Conservation (phyloP, 2,888 invertebrate genomes). For the Ischnus inquisitorius region DNA sequence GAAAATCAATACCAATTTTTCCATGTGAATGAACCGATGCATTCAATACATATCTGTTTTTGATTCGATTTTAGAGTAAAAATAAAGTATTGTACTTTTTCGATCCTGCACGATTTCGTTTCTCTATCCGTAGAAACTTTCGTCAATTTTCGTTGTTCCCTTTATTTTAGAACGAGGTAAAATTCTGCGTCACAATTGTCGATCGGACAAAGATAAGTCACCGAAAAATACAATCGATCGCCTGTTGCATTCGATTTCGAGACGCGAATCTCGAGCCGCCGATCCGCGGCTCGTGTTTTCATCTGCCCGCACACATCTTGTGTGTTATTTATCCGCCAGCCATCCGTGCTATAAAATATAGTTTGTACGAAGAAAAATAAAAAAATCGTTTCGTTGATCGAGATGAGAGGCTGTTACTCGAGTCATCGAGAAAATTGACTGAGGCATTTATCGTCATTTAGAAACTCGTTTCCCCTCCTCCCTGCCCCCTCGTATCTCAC, state of each 20-base stretch:
- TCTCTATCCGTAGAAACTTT: too few species aligned
- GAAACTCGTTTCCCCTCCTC: conserved; percentile 47
- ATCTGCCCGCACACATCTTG: conserved; percentile 1
- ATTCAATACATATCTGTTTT: too few species aligned
- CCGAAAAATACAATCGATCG: conserved; percentile 27
- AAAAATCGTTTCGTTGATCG: conserved; percentile 48
- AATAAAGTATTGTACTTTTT: too few species aligned
- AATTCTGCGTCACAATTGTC: not conserved
- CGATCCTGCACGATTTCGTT: too few species aligned
- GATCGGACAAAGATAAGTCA: conserved; percentile 30
- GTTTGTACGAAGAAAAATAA: conserved; percentile 25
- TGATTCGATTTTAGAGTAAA: too few species aligned
- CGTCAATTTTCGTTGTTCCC: not conserved
- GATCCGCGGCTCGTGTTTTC: not conserved
- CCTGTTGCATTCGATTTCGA: conserved; percentile 42
- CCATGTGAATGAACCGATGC: too few species aligned
- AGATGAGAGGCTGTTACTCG: conserved; percentile 49
- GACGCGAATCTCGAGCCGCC: conserved; percentile 15
- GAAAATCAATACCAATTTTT: not conserved
- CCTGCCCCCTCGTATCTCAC: not conserved
- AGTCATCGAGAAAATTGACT: conserved; percentile 53
- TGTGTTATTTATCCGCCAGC: conserved; percentile 5
- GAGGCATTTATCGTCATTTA: conserved; percentile 64
- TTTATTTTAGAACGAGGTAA: not conserved
- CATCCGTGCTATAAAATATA: conserved; percentile 49